Evolutionary conservation across 2,888 invertebrate genomes (phyloP).

Genomic region (Volucella bombylans): DNA sequence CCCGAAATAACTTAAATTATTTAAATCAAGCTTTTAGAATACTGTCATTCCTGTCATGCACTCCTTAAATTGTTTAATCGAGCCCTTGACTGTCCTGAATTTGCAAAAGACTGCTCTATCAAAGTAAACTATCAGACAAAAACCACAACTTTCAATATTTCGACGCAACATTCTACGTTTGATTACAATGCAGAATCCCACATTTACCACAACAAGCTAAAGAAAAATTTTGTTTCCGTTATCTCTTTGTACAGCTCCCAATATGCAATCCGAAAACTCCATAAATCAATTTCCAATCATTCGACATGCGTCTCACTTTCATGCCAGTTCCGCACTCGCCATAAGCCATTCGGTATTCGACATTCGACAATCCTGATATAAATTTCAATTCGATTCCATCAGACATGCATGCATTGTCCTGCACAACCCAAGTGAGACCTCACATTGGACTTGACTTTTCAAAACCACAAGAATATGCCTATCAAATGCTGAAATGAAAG

Average conservation of each 20-base stretch:
- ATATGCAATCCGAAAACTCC: background rate
- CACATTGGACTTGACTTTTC: slow-evolving; percentile 51
- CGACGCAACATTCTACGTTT: too few relatives aligned
- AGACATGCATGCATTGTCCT: slow-evolving; percentile 15
- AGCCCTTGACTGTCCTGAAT: too few relatives aligned
- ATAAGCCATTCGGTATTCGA: background rate
- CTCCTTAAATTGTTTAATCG: too few relatives aligned
- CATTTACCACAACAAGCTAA: background rate
- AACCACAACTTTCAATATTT: too few relatives aligned
- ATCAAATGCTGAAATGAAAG: slow-evolving; percentile 48
- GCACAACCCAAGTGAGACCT: slow-evolving; percentile 26
- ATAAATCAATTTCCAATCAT: slow-evolving; percentile 40
- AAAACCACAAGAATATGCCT: slow-evolving; percentile 44
- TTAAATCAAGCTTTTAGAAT: too few relatives aligned
- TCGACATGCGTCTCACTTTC: slow-evolving; percentile 2
- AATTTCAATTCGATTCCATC: slow-evolving; percentile 38
- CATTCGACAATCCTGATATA: slow-evolving; percentile 12
- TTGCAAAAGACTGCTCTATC: too few relatives aligned
- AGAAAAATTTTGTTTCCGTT: background rate
- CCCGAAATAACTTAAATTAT: too few relatives aligned
- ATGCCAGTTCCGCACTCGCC: slow-evolving; percentile 8
- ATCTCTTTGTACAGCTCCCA: background rate
- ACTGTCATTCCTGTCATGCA: too few relatives aligned
- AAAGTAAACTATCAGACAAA: too few relatives aligned
- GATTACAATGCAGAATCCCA: too few relatives aligned